phyloP scores from a whole-genome alignment of 2,888 invertebrate genomes.

The Drosophila meridionalis region DNA sequence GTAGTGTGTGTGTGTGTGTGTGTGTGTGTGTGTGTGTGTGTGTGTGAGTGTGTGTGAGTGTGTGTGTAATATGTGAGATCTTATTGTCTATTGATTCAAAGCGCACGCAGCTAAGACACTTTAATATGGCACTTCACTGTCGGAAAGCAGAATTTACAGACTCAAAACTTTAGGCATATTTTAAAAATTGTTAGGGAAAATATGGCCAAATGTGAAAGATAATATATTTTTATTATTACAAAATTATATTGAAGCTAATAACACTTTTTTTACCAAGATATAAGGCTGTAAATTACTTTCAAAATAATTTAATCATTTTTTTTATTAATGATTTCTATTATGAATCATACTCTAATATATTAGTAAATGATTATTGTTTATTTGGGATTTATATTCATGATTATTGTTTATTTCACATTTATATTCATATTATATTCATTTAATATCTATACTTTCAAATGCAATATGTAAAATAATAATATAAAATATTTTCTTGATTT shows the following conservation, averaged over 20 bases:
- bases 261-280: no score
- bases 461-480: no score
- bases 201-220: not conserved
- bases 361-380: no score
- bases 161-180: not conserved
- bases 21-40: not conserved
- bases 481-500: no score
- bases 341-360: no score
- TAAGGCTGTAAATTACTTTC: no score
- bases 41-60: conserved; percentile 9
- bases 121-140: conserved; percentile 9
- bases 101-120: conserved; percentile 49
- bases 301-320: no score
- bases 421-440: not conserved
- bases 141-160: conserved; percentile 30
- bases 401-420: not conserved
- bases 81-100: conserved; percentile 44
- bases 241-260: no score
- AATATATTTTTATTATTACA: not conserved
- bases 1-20: not conserved
- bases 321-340: no score
- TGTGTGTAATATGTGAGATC: conserved; percentile 9
- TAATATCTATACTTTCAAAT: no score
- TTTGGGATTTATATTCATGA: no score
- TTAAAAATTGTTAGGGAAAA: no score